Base-by-base conservation (phyloP, 2,888 invertebrate genomes). In the Drosophila paranaensis region DNA sequence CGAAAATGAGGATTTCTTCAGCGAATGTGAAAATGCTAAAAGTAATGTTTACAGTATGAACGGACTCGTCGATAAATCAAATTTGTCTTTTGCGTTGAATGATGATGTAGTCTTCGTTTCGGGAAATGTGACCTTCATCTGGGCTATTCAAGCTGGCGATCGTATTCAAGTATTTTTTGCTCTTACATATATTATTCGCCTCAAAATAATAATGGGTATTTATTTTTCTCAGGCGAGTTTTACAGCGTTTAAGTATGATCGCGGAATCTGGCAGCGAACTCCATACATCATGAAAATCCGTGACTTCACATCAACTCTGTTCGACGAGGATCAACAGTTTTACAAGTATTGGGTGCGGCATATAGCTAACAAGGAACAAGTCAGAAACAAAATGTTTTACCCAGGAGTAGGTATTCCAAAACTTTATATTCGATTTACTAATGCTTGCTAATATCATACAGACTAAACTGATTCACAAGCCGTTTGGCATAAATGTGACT, bases 361-460 rank as follows among this genome's bases (percentile, higher is more conserved):
- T 10, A 8, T 74, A 14, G 48, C 9, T 6, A 77, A 77, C 33
- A 3, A 1, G 0, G 16, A 66, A 2, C 60, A 77, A 0, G 35
- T 71, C 3, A 45, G 33, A 25, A 6, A 25, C 2, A 43, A 43
- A 9, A 65, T 79, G 14, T 8, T 75, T 10, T 35, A 51, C 1
- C 65, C 43, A 14, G 74, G 74, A 3, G 78, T 77, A 65, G 11
- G 63, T 48, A 50, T 51, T 35, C n/a, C 0, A 11, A 10, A 45
- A 8, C 35, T 20, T 37, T 6, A 2, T 35, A 8, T 35, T 11
- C 35, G 13, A 35, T 5, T 13, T 20, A n/a, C 50, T 60, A 9
- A 25, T 25, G 8, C 8, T 45, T 14, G 13, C 5, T 25, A 25
- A 13, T 45, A 3, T 3, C 25, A 25, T 1, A 25, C 20, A 76